Conservation (phyloP, 2,797 vertebrate species). For the Xyrichtys novacula region DNA sequence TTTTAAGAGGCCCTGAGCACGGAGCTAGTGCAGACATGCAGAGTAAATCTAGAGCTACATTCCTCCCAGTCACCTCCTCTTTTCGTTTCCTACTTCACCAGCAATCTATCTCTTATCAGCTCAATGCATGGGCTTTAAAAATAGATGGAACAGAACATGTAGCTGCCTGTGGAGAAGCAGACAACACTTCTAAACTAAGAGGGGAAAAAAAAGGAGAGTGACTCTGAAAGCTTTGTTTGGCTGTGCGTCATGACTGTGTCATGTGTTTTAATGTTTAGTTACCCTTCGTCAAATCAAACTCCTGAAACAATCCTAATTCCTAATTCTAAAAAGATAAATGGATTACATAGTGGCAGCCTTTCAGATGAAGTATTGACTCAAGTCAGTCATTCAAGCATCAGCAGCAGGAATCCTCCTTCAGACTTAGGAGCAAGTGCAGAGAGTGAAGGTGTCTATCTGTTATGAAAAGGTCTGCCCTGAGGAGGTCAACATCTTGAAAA, state of each 20-base stretch:
- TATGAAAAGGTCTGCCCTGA: constrained; percentile 28
- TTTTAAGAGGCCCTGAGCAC: constrained; percentile 22
- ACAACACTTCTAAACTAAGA: constrained; percentile 49
- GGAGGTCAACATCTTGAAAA: constrained; percentile 47
- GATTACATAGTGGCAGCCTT: constrained; percentile 50
- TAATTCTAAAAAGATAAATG: constrained; percentile 38
- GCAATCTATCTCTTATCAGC: constrained; percentile 81
- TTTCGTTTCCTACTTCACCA: constrained; percentile 66
- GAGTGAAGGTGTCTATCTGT: constrained; percentile 12
- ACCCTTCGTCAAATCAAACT: no score
- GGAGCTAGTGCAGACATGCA: constrained; percentile 81
- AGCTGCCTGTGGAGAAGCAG: constrained; percentile 72
- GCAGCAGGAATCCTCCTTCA: background rate
- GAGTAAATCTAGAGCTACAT: constrained; percentile 75
- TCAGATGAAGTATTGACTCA: constrained; percentile 45
- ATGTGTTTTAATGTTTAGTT: constrained; percentile 34
- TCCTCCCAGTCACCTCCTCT: constrained; percentile 76
- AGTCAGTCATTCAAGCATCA: constrained; percentile 24
- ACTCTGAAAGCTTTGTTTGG: constrained; percentile 43
- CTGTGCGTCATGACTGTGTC: constrained; percentile 31
- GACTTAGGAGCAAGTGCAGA: constrained; percentile 12
- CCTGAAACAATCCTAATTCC: constrained; percentile 24
- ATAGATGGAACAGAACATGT: constrained; percentile 81
- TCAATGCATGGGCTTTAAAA: constrained; percentile 77
- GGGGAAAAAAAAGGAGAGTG: constrained; percentile 46